Evolutionary conservation across 2,888 invertebrate genomes (phyloP).

Genomic region (Drosophila mettleri): DNA sequence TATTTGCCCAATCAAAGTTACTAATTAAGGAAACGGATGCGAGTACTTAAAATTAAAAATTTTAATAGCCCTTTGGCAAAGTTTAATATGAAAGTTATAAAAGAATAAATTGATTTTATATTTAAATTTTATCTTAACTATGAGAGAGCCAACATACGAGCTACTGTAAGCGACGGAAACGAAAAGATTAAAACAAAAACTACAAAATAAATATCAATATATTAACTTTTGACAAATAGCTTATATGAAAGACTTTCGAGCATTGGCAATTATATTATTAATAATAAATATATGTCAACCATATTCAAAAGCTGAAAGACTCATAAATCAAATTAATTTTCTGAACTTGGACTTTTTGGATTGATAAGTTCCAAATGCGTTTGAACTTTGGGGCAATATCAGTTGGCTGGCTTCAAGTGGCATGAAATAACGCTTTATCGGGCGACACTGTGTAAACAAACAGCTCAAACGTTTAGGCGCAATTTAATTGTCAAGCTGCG

Average conservation of each 20-base stretch:
- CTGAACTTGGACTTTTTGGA: constrained; percentile 11
- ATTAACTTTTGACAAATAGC: constrained; percentile 2
- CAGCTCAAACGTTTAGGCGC: constrained; percentile 29
- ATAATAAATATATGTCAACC: constrained; percentile 9
- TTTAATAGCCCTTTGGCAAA: constrained; percentile 38
- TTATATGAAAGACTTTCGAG: neutral
- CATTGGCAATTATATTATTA: neutral
- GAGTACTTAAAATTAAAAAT: constrained; percentile 22
- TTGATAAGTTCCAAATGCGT: constrained; percentile 40
- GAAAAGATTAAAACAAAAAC: neutral
- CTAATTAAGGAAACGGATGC: constrained; percentile 61
- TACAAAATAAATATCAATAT: neutral
- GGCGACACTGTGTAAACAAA: constrained; percentile 50
- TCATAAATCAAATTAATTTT: constrained; percentile 45
- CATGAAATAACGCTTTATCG: constrained; percentile 22
- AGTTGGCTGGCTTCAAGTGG: constrained; percentile 3
- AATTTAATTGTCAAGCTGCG: constrained; percentile 49
- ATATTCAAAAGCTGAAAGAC: constrained; percentile 11
- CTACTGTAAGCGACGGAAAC: neutral
- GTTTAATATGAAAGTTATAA: constrained; percentile 5
- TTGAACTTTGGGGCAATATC: constrained; percentile 23
- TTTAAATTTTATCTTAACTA: neutral
- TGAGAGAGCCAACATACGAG: too few relatives aligned
- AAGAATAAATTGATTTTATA: constrained; percentile 19
- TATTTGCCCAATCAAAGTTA: constrained; percentile 44